A percentile compares a stretch with the other conserved stretches of the same genome.
These are phyloP conservation scores for Trichogramma dendrolimi DNA, from an alignment of 2,888 invertebrate species.

Conservation along the genomic window DNA sequence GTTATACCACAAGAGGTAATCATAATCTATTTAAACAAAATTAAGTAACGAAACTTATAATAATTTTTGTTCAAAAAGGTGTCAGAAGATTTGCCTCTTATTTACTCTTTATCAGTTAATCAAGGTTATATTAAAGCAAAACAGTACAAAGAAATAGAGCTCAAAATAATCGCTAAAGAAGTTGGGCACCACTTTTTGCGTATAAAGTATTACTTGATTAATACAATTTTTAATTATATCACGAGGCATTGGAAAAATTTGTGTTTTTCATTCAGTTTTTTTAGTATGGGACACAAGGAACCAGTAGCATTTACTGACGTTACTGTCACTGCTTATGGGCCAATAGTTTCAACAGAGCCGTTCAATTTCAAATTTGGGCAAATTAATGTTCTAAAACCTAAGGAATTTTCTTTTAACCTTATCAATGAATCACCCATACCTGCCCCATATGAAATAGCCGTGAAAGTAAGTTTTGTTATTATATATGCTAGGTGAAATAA, in stretches of 20 bases:
- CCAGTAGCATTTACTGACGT: slow-evolving; percentile 52
- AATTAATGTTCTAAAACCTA: slow-evolving; percentile 57
- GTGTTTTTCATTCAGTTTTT: slow-evolving; percentile 32
- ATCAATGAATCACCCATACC: slow-evolving; percentile 69
- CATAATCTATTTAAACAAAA: neutral
- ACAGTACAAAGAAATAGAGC: slow-evolving; percentile 50
- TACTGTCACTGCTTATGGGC: slow-evolving; percentile 61
- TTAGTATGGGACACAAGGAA: slow-evolving; percentile 51
- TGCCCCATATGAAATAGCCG: slow-evolving; percentile 56
- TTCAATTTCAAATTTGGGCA: slow-evolving; percentile 63
- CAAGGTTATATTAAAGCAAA: slow-evolving; percentile 50
- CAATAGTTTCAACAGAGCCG: slow-evolving; percentile 63
- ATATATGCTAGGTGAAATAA: neutral
- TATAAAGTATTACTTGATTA: slow-evolving; percentile 33
- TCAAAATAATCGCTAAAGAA: slow-evolving; percentile 52
- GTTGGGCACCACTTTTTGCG: slow-evolving; percentile 52
- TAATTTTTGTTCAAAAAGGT: slow-evolving; percentile 1
- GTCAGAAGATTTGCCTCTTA: neutral
- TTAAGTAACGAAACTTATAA: neutral
- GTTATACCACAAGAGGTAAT: slow-evolving; percentile 50
- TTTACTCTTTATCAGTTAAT: slow-evolving; percentile 39
- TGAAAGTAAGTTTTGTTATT: slow-evolving; percentile 36
- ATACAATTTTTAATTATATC: slow-evolving; percentile 38
- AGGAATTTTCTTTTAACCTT: slow-evolving; percentile 56
- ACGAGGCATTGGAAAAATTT: slow-evolving; percentile 21